phyloP scores from a whole-genome alignment of 2,888 invertebrate genomes.

The Aphelenchoides bicaudatus region DNA sequence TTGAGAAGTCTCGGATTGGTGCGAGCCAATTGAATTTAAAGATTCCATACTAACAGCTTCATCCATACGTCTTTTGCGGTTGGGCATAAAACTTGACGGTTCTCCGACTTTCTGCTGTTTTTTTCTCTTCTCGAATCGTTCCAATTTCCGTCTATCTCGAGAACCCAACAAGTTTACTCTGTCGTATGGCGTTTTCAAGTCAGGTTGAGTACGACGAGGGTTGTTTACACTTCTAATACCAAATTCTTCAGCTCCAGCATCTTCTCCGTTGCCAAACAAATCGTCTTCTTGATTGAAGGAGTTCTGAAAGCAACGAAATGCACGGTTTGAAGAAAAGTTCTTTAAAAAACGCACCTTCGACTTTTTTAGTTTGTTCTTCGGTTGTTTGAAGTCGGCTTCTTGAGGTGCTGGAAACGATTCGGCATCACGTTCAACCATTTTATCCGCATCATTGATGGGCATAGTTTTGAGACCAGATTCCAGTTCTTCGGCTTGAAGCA shows the following conservation, averaged over 20 bases:
- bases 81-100: neutral
- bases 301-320: neutral
- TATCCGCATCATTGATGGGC: neutral
- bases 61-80: slow-evolving; percentile 2
- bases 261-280: neutral
- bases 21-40: neutral
- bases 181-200: neutral
- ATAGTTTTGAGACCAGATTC: neutral
- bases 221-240: neutral
- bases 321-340: neutral
- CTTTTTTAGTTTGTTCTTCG: too few relatives aligned
- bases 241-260: neutral
- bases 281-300: neutral
- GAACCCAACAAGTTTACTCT: neutral
- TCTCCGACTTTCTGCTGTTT: neutral
- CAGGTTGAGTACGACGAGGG: neutral
- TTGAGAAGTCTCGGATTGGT: too few relatives aligned
- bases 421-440: slow-evolving; percentile 2
- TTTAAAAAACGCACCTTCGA: neutral
- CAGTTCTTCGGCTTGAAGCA: neutral
- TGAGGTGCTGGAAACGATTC: too few relatives aligned
- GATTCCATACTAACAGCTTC: neutral
- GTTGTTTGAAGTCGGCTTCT: too few relatives aligned
- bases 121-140: neutral
- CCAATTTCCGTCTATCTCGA: neutral